Percentiles rank a stretch among this genome's conserved stretches.
Conservation (phyloP, 2,797 vertebrate genomes). For the Trichosurus vulpecula region DNA sequence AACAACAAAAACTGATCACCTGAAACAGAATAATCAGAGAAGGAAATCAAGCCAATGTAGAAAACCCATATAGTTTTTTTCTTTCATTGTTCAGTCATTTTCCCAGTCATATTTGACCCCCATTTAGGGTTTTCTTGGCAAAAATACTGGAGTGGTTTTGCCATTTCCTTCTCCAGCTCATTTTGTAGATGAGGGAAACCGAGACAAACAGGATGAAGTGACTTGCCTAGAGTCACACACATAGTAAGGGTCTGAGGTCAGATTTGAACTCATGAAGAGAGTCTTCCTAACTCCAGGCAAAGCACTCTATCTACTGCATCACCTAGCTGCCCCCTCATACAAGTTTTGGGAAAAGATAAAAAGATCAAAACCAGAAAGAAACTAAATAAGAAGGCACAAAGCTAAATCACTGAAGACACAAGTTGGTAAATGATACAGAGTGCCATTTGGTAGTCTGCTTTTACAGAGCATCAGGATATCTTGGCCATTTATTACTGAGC, state of each 20-base stretch:
- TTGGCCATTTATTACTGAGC: not conserved
- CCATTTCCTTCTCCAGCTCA: not conserved
- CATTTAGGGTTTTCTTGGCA: not conserved
- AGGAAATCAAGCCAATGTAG: not conserved
- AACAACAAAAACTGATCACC: not conserved
- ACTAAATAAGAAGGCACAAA: not conserved
- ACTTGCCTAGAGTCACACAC: not conserved
- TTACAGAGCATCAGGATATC: too few relatives aligned
- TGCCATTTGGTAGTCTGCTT: not conserved
- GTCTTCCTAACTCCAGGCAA: not conserved
- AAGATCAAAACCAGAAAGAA: not conserved
- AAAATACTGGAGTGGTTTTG: not conserved
- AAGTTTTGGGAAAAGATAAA: not conserved
- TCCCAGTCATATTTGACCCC: not conserved
- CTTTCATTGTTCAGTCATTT: not conserved
- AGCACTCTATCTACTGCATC: not conserved
- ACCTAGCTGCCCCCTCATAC: not conserved
- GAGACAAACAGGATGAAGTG: not conserved
- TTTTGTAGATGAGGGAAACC: not conserved
- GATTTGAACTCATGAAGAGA: not conserved
- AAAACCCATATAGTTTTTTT: not conserved
- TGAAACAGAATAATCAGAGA: not conserved
- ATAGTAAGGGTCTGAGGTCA: not conserved
- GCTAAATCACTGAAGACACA: fast-evolving
- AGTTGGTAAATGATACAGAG: too few relatives aligned